phyloP scores from a whole-genome alignment of 2,888 invertebrate species.

The Pherbina coryleti region DNA sequence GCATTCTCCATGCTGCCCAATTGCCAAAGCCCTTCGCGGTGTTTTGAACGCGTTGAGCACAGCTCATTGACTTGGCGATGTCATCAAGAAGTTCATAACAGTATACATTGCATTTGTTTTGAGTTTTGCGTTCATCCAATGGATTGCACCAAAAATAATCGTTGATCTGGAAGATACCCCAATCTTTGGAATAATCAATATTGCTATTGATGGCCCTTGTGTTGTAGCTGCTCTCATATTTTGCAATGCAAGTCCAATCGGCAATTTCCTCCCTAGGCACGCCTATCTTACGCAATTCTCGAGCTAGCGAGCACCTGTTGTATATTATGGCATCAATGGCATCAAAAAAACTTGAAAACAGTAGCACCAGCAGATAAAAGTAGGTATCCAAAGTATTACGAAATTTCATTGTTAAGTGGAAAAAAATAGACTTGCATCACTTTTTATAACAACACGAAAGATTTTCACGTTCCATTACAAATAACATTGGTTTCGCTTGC shows the following conservation, averaged over 20 bases:
- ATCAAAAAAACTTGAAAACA: neutral
- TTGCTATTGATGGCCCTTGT: conserved; percentile 66
- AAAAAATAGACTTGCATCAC: no score
- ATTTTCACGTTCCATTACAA: no score
- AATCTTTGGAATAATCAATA: conserved; percentile 65
- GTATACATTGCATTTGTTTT: conserved; percentile 49
- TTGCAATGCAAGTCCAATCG: conserved; percentile 48
- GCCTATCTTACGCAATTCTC: conserved; percentile 47
- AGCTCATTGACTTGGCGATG: conserved; percentile 47
- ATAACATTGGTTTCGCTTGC: no score
- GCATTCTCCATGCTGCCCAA: conserved; percentile 52
- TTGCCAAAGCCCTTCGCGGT: conserved; percentile 48
- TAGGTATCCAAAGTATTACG: no score
- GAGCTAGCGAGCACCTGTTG: conserved; percentile 39
- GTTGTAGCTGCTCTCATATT: conserved; percentile 51
- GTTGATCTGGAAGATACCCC: conserved; percentile 56
- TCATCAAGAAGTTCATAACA: conserved; percentile 51
- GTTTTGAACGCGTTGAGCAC: conserved; percentile 49
- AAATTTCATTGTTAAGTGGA: no score
- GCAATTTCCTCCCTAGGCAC: conserved; percentile 38
- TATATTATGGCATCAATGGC: neutral
- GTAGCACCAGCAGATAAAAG: no score
- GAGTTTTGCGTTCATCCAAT: conserved; percentile 24
- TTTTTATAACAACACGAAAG: no score
- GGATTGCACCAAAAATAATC: conserved; percentile 55